Base-by-base conservation (phyloP, 2,888 invertebrate genomes). In the Sycophila texana region DNA sequence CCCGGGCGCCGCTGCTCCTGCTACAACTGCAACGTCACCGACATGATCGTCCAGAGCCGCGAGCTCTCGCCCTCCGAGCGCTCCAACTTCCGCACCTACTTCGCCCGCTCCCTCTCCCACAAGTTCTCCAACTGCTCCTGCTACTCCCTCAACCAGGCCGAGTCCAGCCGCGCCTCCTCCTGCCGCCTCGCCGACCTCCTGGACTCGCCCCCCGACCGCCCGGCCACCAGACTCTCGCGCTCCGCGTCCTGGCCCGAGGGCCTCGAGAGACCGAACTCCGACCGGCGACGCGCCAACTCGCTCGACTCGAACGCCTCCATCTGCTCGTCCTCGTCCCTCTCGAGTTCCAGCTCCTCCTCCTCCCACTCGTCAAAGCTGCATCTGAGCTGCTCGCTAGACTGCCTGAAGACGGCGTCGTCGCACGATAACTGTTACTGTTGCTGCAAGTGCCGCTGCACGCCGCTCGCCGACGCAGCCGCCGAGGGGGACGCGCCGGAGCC, bases 1-100 rank as follows among this genome's bases (percentile, higher is more conserved):
- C 87, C 86, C 0, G 57, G 60, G 0, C 71, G 39, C 16, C 49
- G 39, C 51, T 88, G 88, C 82, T 82, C 85, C 58, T 88, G 88
- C 80, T 89, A 89, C 83, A 88, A 89, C 77, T 89, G 88, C 84
- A 88, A 87, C 82, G 87, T 89, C 0, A 87, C 87, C 13, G 86
- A 87, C 80, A 83, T 89, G 81, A 89, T 89, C n/a, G 66, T 85
- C 26, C 85, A 85, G 61, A 88, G 88, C 76, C 81, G 84, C 47
- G 85, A 87, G 55, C 83, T 89, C 16, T 86, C 87, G 13, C 85
- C 86, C 0, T 79, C 85, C n/a, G 88, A 89, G 80, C 86, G 86
- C 39, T 85, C 84, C 4, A 87, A 89, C 61, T 87, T 89, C 26
- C 84, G 85, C 55, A 85, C 83, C 0, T 88, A 88, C 78, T 88